Base-by-base conservation (phyloP, 2,797 vertebrate genomes). In the Sphenopsis melanotis region DNA sequence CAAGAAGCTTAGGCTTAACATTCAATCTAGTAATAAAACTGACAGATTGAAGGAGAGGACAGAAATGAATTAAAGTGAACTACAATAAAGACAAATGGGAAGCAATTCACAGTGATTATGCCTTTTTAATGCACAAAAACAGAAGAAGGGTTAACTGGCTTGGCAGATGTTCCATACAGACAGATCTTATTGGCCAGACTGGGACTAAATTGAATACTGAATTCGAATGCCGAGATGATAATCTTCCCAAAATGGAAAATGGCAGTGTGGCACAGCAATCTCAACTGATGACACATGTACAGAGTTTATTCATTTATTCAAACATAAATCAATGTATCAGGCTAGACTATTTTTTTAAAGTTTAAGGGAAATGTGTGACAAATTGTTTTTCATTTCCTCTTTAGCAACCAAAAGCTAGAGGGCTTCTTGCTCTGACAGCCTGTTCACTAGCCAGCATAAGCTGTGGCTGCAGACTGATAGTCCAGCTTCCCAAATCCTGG, bases 1-100 rank as follows among this genome's bases (percentile, higher is more conserved):
- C 90, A 91, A 91, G 66, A 20, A 94, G 32, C 32, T 95, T 90
- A 91, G 63, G 66, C 65, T 94, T 90, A 95, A 83, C 53, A 30
- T 85, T 89, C 81, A 80, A 74, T 90, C 56, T 87, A 84, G 77
- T 83, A 90, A 95, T 95, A 88, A 84, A 95, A 82, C 11, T 52
- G 77, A 77, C 83, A 89, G 78, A 95, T 52, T 93, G 64, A 92
- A 87, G 52, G 34, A 91, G 34, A 77, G 29, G 57, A 87, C 59
- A 80, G 36, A 96, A 91, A 84, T 46, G 12, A 92, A 95, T 80
- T 90, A 69, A 93, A 94, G n/a, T 52, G 42, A 90, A 87, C 47
- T 71, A 55, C 81, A 93, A 61, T 34, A 39, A 84, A 84, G 86
- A 92, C 30, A 93, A 92, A 93, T 80, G 59, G 27, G 57, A 85